These are phyloP conservation scores for Tanytarsus gracilentus DNA, from an alignment of 2,888 invertebrate genomes.

Conservation along the genomic window DNA sequence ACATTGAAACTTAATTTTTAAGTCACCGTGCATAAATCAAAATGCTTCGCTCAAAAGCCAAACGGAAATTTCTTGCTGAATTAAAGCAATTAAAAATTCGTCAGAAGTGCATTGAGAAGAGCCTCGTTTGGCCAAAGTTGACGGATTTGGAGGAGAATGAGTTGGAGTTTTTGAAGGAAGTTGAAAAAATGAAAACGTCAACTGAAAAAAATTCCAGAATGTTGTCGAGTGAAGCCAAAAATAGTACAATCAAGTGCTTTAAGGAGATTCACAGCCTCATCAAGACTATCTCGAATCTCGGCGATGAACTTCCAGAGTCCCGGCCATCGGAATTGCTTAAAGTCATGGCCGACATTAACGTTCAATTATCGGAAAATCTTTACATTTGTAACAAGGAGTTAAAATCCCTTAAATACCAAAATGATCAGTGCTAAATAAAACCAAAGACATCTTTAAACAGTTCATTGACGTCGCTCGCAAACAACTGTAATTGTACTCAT, in stretches of 20 bases:
- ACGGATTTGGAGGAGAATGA: conserved; percentile 23
- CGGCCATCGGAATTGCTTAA: conserved; percentile 16
- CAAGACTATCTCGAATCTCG: conserved; percentile 6
- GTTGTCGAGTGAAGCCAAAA: conserved; percentile 1
- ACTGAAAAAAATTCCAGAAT: not conserved
- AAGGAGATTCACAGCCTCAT: conserved; percentile 15
- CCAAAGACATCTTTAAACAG: not conserved
- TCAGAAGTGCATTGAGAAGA: conserved; percentile 16
- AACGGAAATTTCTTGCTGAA: conserved; percentile 16
- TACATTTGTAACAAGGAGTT: conserved; percentile 23
- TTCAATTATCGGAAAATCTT: conserved; percentile 22
- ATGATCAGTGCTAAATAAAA: not conserved
- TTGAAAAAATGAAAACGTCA: conserved; percentile 23
- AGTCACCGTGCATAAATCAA: too few relatives aligned
- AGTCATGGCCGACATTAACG: conserved; percentile 26
- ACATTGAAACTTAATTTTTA: too few relatives aligned
- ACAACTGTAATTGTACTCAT: conserved; percentile 20
- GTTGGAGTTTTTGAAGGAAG: conserved; percentile 16
- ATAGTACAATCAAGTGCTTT: conserved; percentile 1
- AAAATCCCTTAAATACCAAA: conserved; percentile 17
- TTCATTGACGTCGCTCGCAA: conserved; percentile 4
- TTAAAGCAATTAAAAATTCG: conserved; percentile 23
- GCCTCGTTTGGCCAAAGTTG: conserved; percentile 12
- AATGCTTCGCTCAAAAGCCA: conserved; percentile 12
- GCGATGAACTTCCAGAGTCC: conserved; percentile 2